Conservation (phyloP, 1,140 invertebrate species). For the Dufourea novaeangliae region DNA sequence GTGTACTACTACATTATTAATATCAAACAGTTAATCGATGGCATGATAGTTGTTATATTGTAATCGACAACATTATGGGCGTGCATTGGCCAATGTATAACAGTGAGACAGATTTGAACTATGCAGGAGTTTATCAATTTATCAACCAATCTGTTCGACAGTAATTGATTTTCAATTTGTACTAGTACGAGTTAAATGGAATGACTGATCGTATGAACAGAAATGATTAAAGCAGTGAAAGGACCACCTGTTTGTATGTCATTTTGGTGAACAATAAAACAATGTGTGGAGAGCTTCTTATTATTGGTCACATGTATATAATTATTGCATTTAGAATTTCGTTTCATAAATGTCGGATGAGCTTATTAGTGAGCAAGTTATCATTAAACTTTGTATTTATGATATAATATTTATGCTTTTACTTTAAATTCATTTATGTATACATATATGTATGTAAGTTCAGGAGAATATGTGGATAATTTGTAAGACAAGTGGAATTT, state of each 20-base stretch:
- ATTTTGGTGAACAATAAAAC: background rate
- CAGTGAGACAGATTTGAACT: background rate
- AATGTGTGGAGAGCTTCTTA: too few relatives aligned
- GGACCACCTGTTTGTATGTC: background rate
- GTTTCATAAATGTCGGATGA: too few relatives aligned
- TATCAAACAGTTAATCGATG: background rate
- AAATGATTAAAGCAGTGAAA: background rate
- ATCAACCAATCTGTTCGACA: background rate
- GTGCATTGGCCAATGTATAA: background rate
- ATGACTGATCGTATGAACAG: background rate
- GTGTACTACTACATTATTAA: background rate
- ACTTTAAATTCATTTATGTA: too few relatives aligned
- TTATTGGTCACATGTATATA: too few relatives aligned
- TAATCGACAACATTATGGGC: background rate
- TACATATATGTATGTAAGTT: too few relatives aligned
- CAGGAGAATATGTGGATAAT: too few relatives aligned
- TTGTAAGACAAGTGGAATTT: too few relatives aligned
- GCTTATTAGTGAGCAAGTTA: too few relatives aligned
- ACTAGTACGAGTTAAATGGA: background rate
- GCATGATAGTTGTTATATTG: background rate
- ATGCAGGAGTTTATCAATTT: conserved; percentile 28
- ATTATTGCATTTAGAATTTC: too few relatives aligned
- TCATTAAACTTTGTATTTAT: too few relatives aligned
- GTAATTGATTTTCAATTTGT: conserved; percentile 3
- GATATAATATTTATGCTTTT: too few relatives aligned